Conservation (phyloP, 2,888 invertebrate species). For the Parnassius mnemosyne region DNA sequence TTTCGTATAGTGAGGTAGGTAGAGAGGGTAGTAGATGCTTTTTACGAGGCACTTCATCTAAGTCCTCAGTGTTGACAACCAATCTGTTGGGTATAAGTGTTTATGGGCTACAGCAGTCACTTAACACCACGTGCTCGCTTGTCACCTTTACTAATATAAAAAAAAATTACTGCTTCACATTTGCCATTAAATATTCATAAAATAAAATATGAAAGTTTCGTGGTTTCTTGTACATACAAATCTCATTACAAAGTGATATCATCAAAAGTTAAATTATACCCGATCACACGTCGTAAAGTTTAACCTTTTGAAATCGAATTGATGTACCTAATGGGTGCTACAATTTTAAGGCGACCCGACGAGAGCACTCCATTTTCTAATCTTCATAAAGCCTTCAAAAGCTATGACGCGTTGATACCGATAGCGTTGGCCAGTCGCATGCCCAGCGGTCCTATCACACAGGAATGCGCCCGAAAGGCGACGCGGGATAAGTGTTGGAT, state of each 20-base stretch:
- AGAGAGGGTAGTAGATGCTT: too few species aligned
- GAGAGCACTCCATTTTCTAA: conserved; percentile 66
- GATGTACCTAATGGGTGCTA: conserved; percentile 4
- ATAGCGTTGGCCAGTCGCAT: conserved; percentile 45
- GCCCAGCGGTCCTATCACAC: conserved; percentile 46
- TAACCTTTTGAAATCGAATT: conserved; percentile 20
- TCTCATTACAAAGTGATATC: neutral
- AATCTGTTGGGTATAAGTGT: too few species aligned
- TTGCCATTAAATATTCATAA: conserved; percentile 1
- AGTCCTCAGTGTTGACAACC: too few species aligned
- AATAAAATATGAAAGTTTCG: neutral
- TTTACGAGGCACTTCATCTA: too few species aligned
- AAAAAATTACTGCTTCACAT: too few species aligned
- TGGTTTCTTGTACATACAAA: neutral
- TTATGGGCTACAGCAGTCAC: too few species aligned
- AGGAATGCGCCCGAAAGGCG: conserved; percentile 54
- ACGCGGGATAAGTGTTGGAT: conserved; percentile 70
- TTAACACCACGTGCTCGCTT: too few species aligned
- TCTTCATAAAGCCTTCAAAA: conserved; percentile 68
- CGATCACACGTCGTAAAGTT: conserved; percentile 9
- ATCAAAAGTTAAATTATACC: neutral
- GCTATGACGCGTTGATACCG: conserved; percentile 58
- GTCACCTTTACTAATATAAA: too few species aligned
- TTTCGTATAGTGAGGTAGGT: too few species aligned
- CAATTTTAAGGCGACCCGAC: conserved; percentile 28